phyloP scores from a whole-genome alignment of 2,888 invertebrate genomes.

The Melolontha melolontha region DNA sequence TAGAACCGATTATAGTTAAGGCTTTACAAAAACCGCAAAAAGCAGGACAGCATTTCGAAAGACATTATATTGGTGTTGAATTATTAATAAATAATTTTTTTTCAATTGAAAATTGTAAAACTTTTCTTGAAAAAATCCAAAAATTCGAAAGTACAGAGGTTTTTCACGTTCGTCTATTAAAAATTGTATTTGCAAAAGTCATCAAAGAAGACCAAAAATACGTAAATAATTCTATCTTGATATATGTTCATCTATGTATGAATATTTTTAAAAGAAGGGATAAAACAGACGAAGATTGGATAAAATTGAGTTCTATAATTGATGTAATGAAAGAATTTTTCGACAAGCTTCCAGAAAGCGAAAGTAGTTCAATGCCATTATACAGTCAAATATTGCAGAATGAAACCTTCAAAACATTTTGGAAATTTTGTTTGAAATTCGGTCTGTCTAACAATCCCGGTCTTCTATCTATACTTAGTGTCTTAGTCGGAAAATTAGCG shows the following conservation, averaged over 20 bases:
- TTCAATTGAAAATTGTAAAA: slow-evolving; percentile 69
- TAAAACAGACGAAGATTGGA: slow-evolving; percentile 49
- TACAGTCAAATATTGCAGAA: slow-evolving; percentile 53
- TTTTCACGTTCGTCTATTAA: slow-evolving; percentile 71
- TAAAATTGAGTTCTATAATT: slow-evolving; percentile 51
- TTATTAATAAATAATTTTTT: slow-evolving; percentile 73
- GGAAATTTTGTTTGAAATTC: slow-evolving; percentile 75
- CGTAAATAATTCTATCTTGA: slow-evolving; percentile 69
- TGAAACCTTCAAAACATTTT: slow-evolving; percentile 71
- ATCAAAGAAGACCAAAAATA: slow-evolving; percentile 58
- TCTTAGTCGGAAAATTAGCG: slow-evolving; percentile 70
- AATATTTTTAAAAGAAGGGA: slow-evolving; percentile 66
- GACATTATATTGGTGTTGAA: slow-evolving; percentile 71
- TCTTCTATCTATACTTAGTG: slow-evolving; percentile 67
- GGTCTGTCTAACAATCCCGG: slow-evolving; percentile 65
- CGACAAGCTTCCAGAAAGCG: slow-evolving; percentile 38
- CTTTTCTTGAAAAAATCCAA: slow-evolving; percentile 70
- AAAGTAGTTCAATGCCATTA: slow-evolving; percentile 32
- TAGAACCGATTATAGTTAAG: slow-evolving; percentile 73
- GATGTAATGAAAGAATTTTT: slow-evolving; percentile 49
- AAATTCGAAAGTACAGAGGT: slow-evolving; percentile 74
- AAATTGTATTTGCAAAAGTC: slow-evolving; percentile 63
- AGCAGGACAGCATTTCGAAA: slow-evolving; percentile 74
- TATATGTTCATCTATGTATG: slow-evolving; percentile 69
- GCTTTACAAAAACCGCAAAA: slow-evolving; percentile 78